Percentiles rank a stretch among this genome's conserved stretches.
phyloP scores from a whole-genome alignment of 2,888 invertebrate species.

The Hypomecis punctinalis region DNA sequence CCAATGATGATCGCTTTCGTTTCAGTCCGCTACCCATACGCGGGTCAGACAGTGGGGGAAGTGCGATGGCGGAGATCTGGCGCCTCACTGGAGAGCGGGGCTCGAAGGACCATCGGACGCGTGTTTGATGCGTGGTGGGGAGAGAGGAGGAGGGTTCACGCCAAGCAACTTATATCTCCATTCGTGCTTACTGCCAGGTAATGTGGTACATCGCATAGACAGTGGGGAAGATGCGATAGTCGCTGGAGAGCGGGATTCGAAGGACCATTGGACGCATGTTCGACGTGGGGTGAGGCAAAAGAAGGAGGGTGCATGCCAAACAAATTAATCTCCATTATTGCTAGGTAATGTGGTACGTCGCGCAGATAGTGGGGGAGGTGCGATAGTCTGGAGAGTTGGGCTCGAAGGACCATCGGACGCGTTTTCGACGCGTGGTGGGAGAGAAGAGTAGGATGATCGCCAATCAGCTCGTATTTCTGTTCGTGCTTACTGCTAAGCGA shows the following conservation, averaged over 20 bases:
- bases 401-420: slow-evolving; percentile 62
- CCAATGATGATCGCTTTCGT: no score
- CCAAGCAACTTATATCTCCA: slow-evolving; percentile 62
- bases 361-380: slow-evolving; percentile 77
- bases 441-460: slow-evolving; percentile 69
- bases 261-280: slow-evolving; percentile 67
- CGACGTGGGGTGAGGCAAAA: slow-evolving; percentile 80
- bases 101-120: slow-evolving; percentile 62
- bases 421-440: slow-evolving; percentile 81
- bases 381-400: slow-evolving; percentile 64
- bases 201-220: slow-evolving; percentile 69
- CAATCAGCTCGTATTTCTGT: slow-evolving; percentile 63
- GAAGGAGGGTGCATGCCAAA: slow-evolving; percentile 59
- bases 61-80: slow-evolving; percentile 68
- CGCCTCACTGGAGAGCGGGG: slow-evolving; percentile 57
- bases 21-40: slow-evolving; percentile 73
- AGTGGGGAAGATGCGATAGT: slow-evolving; percentile 76
- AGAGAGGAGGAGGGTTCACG: slow-evolving; percentile 64
- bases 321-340: slow-evolving; percentile 64
- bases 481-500: slow-evolving; percentile 62
- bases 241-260: slow-evolving; percentile 57
- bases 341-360: slow-evolving; percentile 65
- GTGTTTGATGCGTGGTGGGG: slow-evolving; percentile 81
- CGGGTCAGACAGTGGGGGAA: slow-evolving; percentile 78
- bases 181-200: slow-evolving; percentile 65